Conservation (phyloP, 2,888 invertebrate species). For the Euplexia lucipara region DNA sequence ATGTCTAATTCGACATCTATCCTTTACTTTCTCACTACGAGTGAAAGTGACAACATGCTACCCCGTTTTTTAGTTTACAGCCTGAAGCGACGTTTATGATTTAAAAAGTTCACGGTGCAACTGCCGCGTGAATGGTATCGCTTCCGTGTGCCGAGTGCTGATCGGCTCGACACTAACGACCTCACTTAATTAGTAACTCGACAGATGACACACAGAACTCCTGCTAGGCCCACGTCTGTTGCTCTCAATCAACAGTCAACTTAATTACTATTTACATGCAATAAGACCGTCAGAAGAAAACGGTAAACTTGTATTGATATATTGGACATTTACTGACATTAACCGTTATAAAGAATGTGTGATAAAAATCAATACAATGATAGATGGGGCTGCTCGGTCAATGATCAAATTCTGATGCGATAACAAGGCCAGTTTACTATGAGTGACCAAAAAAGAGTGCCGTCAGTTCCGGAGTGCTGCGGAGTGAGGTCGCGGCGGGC, state of each 20-base stretch:
- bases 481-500: conserved; percentile 69
- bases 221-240: conserved; percentile 45
- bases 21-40: conserved; percentile 72
- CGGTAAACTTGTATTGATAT: conserved; percentile 21
- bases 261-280: conserved; percentile 29
- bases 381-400: conserved; percentile 37
- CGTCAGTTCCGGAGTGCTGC: conserved; percentile 62
- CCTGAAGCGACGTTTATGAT: conserved; percentile 79
- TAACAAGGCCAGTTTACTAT: conserved; percentile 67
- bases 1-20: conserved; percentile 72
- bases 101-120: conserved; percentile 86
- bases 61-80: conserved; percentile 74
- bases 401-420: conserved; percentile 52
- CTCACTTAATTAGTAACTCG: conserved; percentile 71
- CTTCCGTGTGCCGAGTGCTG: conserved; percentile 74
- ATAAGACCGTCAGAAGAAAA: conserved; percentile 23
- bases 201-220: conserved; percentile 65
- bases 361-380: conserved; percentile 44
- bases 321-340: conserved; percentile 20
- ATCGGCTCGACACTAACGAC: conserved; percentile 68
- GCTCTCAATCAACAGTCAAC: conserved; percentile 40
- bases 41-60: conserved; percentile 69
- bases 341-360: conserved; percentile 10
- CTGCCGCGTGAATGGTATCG: conserved; percentile 75
- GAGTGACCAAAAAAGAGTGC: conserved; percentile 53